phyloP scores from a whole-genome alignment of 2,888 invertebrate genomes.

The Fragum fragum region DNA sequence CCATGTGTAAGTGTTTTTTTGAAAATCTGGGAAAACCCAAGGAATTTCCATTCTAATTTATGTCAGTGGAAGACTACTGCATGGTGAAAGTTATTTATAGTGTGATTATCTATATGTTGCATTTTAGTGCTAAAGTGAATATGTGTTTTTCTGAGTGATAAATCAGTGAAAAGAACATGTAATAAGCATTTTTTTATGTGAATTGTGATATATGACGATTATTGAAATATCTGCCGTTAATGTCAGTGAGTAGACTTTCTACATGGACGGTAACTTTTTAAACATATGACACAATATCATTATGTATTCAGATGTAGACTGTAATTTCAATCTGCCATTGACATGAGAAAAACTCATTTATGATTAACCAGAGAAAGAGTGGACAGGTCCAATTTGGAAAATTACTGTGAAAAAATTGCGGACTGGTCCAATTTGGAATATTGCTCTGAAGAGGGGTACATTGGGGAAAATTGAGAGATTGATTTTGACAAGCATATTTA shows the following conservation, averaged over 20 bases:
- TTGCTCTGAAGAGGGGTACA: too few species aligned
- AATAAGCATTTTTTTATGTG: background rate
- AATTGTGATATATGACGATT: slow-evolving; percentile 22
- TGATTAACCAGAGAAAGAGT: too few species aligned
- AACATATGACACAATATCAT: too few species aligned
- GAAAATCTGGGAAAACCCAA: background rate
- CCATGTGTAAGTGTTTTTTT: background rate
- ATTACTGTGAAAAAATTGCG: too few species aligned
- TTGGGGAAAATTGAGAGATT: too few species aligned
- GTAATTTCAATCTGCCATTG: too few species aligned
- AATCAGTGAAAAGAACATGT: background rate
- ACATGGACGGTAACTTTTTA: slow-evolving; percentile 57
- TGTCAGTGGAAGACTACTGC: slow-evolving; percentile 68
- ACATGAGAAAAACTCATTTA: too few species aligned
- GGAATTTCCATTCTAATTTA: slow-evolving; percentile 35
- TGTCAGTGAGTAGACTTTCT: slow-evolving; percentile 69
- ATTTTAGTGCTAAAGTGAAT: background rate
- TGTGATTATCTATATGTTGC: slow-evolving; percentile 8
- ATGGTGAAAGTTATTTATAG: slow-evolving; percentile 63
- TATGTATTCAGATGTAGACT: too few species aligned
- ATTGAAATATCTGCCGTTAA: slow-evolving; percentile 50
- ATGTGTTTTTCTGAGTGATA: background rate
- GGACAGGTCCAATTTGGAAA: too few species aligned
- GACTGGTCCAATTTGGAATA: too few species aligned
- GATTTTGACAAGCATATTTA: too few species aligned